Base-by-base conservation (phyloP, 2,113 vertebrate species). In the Micromys minutus region DNA sequence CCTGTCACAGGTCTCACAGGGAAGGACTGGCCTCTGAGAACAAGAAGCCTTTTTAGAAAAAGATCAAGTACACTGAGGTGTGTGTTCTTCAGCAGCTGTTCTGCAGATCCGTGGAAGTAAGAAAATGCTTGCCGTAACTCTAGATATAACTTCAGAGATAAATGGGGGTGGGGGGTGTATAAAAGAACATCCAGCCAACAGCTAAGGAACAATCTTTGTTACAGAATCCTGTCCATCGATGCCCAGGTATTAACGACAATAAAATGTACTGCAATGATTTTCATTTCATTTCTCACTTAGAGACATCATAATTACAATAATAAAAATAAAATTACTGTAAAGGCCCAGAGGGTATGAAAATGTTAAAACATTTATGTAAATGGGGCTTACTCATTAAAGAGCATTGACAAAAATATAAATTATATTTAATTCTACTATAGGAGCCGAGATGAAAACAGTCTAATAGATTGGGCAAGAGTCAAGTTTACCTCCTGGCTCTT, bases 381-480 rank as follows among this genome's bases (percentile, higher is more conserved):
- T 83, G 93, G 89, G 84, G 81, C 72, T 84, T 91, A 96, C 74
- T 94, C 94, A 96, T 96, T 98, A 96, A 96, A 94, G 69, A 95
- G 75, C 59, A 92, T 74, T 80, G 93, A 97, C 76, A 95, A 94
- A 92, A 75, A 92, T 88, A 96, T 90, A 96, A 96, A 97, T 98
- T 97, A 95, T 61, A 94, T 93, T 97, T 97, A 98, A 97, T 97
- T 97, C 96, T 93, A 96, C 72, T 84, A 87, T 0, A 16, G 80
- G 96, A 95, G 94, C 88, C 94, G 90, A 97, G 96, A 96, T 95
- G 93, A 96, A 96, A 97, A 97, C 74, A 81, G 65, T 50, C 75
- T 93, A 94, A 87, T 83, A 87, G 90, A 94, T 95, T 98, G 79
- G 89, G 95, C 85, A 97, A 97, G 90, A 97, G 93, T 95, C 92